Conservation (phyloP, 2,113 vertebrate genomes). For the Barnardius zonarius region DNA sequence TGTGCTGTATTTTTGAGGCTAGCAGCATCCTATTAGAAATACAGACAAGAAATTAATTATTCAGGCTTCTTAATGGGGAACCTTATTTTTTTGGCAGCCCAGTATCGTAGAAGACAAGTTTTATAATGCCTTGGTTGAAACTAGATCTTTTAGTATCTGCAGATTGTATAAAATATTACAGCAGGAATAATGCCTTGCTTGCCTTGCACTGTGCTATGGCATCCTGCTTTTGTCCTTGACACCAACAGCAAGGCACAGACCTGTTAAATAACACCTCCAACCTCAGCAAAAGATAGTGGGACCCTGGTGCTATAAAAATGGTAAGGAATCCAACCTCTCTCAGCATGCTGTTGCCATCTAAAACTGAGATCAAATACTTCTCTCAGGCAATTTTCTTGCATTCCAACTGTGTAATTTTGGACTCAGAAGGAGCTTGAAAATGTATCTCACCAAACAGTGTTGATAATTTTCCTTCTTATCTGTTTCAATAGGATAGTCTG, state of each 20-base stretch:
- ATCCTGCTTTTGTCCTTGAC: neutral
- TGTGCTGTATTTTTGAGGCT: neutral
- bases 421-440: neutral
- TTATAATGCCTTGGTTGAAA: neutral
- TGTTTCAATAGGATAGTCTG: neutral
- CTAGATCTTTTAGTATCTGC: neutral
- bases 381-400: neutral
- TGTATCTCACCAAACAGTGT: neutral
- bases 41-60: neutral
- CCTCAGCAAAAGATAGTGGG: neutral
- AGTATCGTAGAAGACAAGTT: neutral
- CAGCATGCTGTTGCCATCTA: neutral
- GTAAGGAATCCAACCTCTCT: neutral
- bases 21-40: neutral
- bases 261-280: neutral
- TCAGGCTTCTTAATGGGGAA: neutral
- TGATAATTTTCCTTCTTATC: neutral
- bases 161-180: neutral
- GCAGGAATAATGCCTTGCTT: neutral
- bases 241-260: neutral
- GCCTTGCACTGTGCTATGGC: neutral
- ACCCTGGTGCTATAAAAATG: neutral
- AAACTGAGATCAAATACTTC: neutral
- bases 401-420: neutral
- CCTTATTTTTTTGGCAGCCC: neutral